phyloP scores from a whole-genome alignment of 37 sponge, comb jelly and placozoan genomes.

The Petrosia ficiformis region DNA sequence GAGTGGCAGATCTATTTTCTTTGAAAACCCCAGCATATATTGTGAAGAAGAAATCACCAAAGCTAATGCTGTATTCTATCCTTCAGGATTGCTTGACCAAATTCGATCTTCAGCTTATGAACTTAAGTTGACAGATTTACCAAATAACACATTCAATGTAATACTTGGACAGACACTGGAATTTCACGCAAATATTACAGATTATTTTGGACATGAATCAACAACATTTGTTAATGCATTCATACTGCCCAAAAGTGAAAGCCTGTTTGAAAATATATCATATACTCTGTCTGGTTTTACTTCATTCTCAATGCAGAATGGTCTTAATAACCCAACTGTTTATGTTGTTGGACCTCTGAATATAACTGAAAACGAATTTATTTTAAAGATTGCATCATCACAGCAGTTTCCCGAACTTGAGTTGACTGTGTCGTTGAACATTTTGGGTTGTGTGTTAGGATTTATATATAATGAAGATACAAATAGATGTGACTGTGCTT shows the following conservation, averaged over 20 bases:
- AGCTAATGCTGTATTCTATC: background rate
- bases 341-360: background rate
- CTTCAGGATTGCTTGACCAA: background rate
- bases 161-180: background rate
- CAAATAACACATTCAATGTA: background rate
- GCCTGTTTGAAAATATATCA: background rate
- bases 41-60: background rate
- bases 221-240: background rate
- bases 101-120: background rate
- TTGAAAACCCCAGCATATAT: background rate
- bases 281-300: background rate
- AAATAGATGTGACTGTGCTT: background rate
- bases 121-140: background rate
- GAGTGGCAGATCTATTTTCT: background rate
- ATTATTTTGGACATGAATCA: background rate
- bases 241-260: background rate
- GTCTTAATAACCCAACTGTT: background rate
- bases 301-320: background rate
- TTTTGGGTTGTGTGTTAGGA: background rate
- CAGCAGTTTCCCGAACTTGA: background rate
- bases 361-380: background rate
- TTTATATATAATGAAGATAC: background rate
- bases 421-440: background rate
- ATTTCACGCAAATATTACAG: background rate
- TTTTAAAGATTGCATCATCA: background rate